Evolutionary conservation across 1,140 invertebrate genomes (phyloP).

Genomic region (Maniola jurtina): DNA sequence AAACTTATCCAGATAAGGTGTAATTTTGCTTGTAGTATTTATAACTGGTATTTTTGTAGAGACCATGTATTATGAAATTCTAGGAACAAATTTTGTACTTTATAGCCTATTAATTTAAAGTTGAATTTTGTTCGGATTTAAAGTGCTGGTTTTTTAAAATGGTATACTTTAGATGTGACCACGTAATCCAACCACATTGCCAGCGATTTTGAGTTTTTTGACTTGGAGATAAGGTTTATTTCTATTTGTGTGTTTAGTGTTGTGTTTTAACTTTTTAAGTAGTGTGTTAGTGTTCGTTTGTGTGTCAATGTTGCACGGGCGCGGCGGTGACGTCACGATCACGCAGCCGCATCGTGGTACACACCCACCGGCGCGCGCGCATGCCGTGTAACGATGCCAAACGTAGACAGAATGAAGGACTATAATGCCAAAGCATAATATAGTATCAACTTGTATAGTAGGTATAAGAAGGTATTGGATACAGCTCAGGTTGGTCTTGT

Average conservation of each 20-base stretch:
- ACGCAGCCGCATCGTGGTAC: conserved; percentile 50
- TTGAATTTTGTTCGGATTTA: too few species aligned
- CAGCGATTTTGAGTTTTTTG: conserved; percentile 3
- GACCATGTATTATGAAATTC: background rate
- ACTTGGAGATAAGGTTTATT: background rate
- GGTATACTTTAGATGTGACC: too few species aligned
- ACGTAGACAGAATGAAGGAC: too few species aligned
- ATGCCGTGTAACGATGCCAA: conserved; percentile 18
- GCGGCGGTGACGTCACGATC: conserved; percentile 59
- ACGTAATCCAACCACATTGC: background rate
- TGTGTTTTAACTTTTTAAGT: background rate
- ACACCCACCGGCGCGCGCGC: conserved; percentile 48
- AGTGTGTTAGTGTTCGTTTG: conserved; percentile 23
- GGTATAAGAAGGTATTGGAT: conserved; percentile 2
- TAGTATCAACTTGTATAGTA: conserved; percentile 17
- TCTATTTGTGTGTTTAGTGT: background rate
- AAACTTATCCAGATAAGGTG: background rate
- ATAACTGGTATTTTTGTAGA: conserved; percentile 7
- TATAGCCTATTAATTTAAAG: too few species aligned
- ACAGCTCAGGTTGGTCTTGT: conserved; percentile 13
- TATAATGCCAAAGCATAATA: too few species aligned
- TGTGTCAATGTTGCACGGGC: conserved; percentile 50
- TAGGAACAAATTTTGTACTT: background rate
- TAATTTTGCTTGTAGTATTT: background rate
- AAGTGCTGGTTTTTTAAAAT: too few species aligned